Evolutionary conservation across 2,888 invertebrate species (phyloP).

Genomic region (Quadroppia sp.): DNA sequence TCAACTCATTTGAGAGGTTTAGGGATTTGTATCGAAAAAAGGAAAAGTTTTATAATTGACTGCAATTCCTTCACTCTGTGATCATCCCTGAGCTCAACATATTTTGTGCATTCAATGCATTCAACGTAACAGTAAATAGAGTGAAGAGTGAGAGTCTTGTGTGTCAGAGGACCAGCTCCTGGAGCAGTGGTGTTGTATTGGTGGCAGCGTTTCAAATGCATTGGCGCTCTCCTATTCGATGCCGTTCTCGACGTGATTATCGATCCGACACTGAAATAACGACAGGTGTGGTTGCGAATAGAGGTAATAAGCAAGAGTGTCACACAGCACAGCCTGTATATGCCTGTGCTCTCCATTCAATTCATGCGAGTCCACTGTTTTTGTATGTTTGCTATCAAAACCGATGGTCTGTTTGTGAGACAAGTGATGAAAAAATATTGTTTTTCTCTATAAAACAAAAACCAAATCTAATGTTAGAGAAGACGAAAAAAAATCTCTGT

Average conservation of each 20-base stretch:
- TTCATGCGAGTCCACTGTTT: not conserved
- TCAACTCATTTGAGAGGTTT: too few relatives aligned
- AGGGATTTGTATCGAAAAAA: too few relatives aligned
- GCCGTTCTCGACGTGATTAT: conserved; percentile 17
- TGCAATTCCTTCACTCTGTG: too few relatives aligned
- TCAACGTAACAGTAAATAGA: too few relatives aligned
- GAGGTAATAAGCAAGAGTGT: conserved; percentile 19
- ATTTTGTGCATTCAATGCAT: too few relatives aligned
- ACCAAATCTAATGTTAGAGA: not conserved
- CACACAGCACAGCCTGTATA: not conserved
- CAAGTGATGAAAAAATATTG: not conserved
- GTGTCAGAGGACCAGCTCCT: too few relatives aligned
- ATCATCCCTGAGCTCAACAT: too few relatives aligned
- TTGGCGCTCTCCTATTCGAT: conserved; percentile 28
- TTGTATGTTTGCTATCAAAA: not conserved
- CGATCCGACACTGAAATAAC: conserved; percentile 23
- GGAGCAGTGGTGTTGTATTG: not conserved
- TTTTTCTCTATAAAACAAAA: conserved; percentile 1
- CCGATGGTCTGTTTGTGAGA: not conserved
- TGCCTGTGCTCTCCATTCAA: not conserved
- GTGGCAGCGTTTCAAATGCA: not conserved
- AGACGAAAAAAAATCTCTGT: not conserved
- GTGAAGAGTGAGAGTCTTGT: too few relatives aligned
- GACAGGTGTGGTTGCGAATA: conserved; percentile 29
- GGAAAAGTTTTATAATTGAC: too few relatives aligned